Conservation (phyloP, 2,888 invertebrate species). For the Onthophagus sagittarius region DNA sequence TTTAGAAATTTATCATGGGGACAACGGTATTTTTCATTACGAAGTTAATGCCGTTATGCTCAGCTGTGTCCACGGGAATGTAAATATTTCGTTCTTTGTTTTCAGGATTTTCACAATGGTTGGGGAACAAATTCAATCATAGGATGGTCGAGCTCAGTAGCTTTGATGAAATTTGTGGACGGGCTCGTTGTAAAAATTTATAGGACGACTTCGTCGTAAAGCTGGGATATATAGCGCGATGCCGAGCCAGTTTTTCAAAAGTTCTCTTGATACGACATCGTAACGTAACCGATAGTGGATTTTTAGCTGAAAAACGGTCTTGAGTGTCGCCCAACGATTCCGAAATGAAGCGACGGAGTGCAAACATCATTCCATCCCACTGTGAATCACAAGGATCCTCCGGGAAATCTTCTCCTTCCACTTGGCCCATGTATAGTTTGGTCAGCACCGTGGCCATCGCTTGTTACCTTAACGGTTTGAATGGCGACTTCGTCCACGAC, state of each 20-base stretch:
- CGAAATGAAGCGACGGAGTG: conserved; percentile 50
- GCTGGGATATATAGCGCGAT: neutral
- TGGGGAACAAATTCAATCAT: neutral
- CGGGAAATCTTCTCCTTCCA: conserved; percentile 45
- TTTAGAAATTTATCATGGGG: neutral
- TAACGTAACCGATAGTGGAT: neutral
- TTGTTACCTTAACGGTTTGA: conserved; percentile 70
- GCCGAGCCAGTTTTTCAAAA: neutral
- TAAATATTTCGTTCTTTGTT: neutral
- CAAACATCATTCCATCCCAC: conserved; percentile 51
- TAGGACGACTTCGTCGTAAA: neutral
- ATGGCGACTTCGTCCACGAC: conserved; percentile 84
- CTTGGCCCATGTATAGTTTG: conserved; percentile 60
- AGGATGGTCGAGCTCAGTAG: neutral
- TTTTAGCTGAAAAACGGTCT: neutral
- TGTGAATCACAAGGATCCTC: conserved; percentile 2
- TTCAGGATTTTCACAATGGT: neutral
- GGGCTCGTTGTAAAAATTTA: neutral
- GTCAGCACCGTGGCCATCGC: conserved; percentile 64
- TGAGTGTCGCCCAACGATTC: neutral
- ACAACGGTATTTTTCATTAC: neutral
- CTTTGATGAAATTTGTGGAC: neutral
- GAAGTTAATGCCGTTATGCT: neutral
- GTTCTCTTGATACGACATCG: neutral
- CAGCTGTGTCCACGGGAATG: too few species aligned